Percentiles rank a stretch among this genome's conserved stretches.
These are phyloP conservation scores for Heliconius congener DNA, from an alignment of 1,140 invertebrate species.

Conservation along the genomic window DNA sequence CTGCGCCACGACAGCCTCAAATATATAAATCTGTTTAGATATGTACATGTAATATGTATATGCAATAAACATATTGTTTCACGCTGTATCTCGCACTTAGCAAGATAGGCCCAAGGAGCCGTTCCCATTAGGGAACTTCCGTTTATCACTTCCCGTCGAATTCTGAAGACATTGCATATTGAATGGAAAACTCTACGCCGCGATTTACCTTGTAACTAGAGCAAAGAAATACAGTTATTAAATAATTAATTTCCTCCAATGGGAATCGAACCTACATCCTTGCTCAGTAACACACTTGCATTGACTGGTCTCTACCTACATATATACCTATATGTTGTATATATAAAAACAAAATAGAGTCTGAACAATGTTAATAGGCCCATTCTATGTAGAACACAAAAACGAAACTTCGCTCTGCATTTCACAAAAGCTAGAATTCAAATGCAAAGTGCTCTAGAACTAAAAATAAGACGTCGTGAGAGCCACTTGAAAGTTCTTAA, in stretches of 20 bases:
- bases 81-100: neutral
- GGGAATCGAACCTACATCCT: neutral
- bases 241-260: neutral
- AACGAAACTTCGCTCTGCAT: conserved; percentile 9
- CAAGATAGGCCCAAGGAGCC: neutral
- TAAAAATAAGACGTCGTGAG: conserved; percentile 45
- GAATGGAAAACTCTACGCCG: no score
- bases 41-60: no score
- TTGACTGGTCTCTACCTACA: no score
- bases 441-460: conserved; percentile 40
- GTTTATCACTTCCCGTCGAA: neutral
- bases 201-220: no score
- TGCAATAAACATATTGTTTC: no score
- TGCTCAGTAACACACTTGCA: no score
- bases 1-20: no score
- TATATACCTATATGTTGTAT: neutral
- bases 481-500: conserved; percentile 15
- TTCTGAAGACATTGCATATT: neutral
- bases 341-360: neutral
- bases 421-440: conserved; percentile 27
- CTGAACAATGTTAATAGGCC: conserved; percentile 3
- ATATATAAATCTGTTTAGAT: no score
- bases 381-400: neutral
- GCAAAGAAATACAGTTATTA: neutral
- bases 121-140: neutral